phyloP scores from a whole-genome alignment of 2,888 invertebrate genomes.

The Orgyia antiqua region DNA sequence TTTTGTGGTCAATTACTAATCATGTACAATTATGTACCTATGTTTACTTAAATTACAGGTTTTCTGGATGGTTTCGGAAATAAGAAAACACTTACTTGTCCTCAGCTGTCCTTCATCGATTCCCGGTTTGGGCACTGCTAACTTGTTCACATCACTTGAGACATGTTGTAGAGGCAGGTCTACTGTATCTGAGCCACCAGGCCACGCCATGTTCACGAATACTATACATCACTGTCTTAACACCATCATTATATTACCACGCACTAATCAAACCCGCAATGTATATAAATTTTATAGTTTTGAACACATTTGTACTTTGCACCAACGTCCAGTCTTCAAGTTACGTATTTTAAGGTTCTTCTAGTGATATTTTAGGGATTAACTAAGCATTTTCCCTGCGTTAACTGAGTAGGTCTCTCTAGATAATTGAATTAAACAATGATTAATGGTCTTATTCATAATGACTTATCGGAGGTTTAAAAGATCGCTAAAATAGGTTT shows the following conservation, averaged over 20 bases:
- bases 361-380: too few relatives aligned
- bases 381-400: too few relatives aligned
- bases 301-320: conserved; percentile 25
- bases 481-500: too few relatives aligned
- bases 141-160: conserved; percentile 19
- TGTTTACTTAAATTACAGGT: too few relatives aligned
- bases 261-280: conserved; percentile 7
- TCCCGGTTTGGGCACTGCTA: conserved; percentile 33
- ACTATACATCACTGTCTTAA: conserved; percentile 31
- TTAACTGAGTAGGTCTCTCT: too few relatives aligned
- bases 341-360: conserved; percentile 9
- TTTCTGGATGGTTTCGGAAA: too few relatives aligned
- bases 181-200: conserved; percentile 58
- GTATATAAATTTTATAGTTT: conserved; percentile 5
- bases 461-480: too few relatives aligned
- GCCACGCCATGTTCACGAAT: conserved; percentile 60
- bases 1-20: too few relatives aligned
- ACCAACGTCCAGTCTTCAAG: conserved; percentile 25
- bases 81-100: conserved; percentile 37
- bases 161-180: conserved; percentile 49
- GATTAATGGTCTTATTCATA: too few relatives aligned
- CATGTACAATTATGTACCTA: too few relatives aligned
- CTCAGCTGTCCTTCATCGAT: conserved; percentile 33
- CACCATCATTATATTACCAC: conserved; percentile 14
- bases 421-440: too few relatives aligned